A percentile compares a stretch with the other conserved stretches of the same genome.
Evolutionary conservation across 2,113 vertebrate species (phyloP).

Genomic region (Sigmodon hispidus): DNA sequence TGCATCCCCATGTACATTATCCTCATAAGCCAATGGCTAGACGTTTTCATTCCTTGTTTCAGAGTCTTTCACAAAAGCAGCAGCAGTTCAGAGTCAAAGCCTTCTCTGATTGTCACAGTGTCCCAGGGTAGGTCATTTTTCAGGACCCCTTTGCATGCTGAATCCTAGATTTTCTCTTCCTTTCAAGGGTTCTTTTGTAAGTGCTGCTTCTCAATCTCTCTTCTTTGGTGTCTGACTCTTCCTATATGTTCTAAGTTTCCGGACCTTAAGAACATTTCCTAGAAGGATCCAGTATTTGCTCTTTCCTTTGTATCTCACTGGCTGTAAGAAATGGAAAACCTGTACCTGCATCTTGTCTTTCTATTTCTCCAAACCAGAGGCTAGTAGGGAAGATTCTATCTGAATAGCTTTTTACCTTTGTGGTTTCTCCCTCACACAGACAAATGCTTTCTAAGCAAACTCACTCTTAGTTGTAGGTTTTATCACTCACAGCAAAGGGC

Average conservation of each 20-base stretch:
- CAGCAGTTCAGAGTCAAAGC: not conserved
- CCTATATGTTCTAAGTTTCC: not conserved
- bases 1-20: not conserved
- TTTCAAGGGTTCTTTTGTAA: no score
- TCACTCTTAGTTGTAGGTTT: not conserved
- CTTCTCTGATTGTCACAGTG: not conserved
- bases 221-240: not conserved
- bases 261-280: not conserved
- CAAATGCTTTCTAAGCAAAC: not conserved
- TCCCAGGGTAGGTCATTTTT: not conserved
- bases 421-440: not conserved
- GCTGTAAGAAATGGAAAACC: not conserved
- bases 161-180: not conserved
- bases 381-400: not conserved
- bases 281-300: not conserved
- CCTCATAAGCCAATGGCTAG: no score
- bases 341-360: not conserved
- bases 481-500: not conserved
- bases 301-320: not conserved
- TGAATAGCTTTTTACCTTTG: not conserved
- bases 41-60: not conserved
- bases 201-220: no score
- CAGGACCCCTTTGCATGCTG: not conserved
- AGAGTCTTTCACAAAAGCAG: not conserved
- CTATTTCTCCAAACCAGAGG: not conserved